A percentile compares a stretch with the other conserved stretches of the same genome.
Evolutionary conservation across 2,113 vertebrate genomes (phyloP).

Genomic region (Paralichthys olivaceus): DNA sequence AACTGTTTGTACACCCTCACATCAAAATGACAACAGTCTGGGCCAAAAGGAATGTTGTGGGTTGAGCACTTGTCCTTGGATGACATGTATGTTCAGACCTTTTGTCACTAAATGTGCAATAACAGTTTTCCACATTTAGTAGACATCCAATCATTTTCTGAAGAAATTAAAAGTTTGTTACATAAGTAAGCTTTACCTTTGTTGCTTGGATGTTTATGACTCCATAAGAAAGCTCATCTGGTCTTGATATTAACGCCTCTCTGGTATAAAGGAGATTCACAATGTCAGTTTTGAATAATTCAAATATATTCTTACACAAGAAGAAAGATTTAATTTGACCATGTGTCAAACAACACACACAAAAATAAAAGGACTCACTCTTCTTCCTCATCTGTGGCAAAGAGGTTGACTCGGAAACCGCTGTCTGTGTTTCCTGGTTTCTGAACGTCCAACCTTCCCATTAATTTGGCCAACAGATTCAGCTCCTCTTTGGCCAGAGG

Average conservation of each 20-base stretch:
- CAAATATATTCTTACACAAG: not conserved
- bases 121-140: too few relatives aligned
- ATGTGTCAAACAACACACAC: not conserved
- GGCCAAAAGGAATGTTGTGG: not conserved
- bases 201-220: slow-evolving; percentile 93
- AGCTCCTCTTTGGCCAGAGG: slow-evolving; percentile 97
- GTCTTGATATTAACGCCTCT: slow-evolving; percentile 89
- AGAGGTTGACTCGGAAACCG: slow-evolving; percentile 92
- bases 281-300: slow-evolving; percentile 13
- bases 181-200: slow-evolving; percentile 82
- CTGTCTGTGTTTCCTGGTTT: slow-evolving; percentile 83
- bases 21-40: too few relatives aligned
- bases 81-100: too few relatives aligned
- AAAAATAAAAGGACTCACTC: slow-evolving; percentile 83
- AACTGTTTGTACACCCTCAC: too few relatives aligned
- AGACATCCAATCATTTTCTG: not conserved
- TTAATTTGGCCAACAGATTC: slow-evolving; percentile 91
- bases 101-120: not conserved
- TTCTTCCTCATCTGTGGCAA: slow-evolving; percentile 94
- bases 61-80: not conserved
- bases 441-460: slow-evolving; percentile 91
- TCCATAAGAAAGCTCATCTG: slow-evolving; percentile 90
- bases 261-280: slow-evolving; percentile 71
- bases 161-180: not conserved
- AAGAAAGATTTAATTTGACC: not conserved